These are phyloP conservation scores for Drosophila quinaria DNA, from an alignment of 2,888 invertebrate species.

Conservation along the genomic window DNA sequence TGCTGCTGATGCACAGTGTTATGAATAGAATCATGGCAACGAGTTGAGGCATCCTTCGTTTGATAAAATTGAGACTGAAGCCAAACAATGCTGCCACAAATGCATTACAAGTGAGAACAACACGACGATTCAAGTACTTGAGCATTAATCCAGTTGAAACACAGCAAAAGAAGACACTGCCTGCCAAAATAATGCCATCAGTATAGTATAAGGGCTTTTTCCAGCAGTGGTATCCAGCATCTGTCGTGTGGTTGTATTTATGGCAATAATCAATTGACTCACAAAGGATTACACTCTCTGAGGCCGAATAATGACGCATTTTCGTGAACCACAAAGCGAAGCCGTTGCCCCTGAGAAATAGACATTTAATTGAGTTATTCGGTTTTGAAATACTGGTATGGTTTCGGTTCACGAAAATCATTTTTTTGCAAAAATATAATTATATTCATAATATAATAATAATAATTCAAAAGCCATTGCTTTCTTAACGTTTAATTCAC, in stretches of 20 bases:
- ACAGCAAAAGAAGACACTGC: not conserved
- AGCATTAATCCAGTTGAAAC: not conserved
- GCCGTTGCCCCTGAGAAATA: conserved; percentile 1
- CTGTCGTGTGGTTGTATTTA: not conserved
- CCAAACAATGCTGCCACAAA: not conserved
- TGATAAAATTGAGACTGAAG: not conserved
- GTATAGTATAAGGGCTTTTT: not conserved
- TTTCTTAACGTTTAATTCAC: no score
- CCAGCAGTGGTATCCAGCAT: not conserved
- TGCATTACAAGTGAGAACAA: not conserved
- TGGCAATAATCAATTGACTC: not conserved
- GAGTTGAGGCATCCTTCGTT: not conserved
- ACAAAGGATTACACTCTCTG: not conserved
- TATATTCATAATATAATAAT: no score
- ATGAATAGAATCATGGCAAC: not conserved
- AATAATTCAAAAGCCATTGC: no score
- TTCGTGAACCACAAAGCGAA: conserved; percentile 6
- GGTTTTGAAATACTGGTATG: no score
- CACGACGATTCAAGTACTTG: not conserved
- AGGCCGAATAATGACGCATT: conserved; percentile 3
- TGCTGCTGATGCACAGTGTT: not conserved
- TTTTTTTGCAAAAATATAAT: no score
- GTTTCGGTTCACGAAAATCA: no score
- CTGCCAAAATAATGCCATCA: not conserved
- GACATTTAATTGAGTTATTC: no score